Evolutionary conservation across 2,797 vertebrate genomes (phyloP).

Genomic region (Gambelia wislizenii): DNA sequence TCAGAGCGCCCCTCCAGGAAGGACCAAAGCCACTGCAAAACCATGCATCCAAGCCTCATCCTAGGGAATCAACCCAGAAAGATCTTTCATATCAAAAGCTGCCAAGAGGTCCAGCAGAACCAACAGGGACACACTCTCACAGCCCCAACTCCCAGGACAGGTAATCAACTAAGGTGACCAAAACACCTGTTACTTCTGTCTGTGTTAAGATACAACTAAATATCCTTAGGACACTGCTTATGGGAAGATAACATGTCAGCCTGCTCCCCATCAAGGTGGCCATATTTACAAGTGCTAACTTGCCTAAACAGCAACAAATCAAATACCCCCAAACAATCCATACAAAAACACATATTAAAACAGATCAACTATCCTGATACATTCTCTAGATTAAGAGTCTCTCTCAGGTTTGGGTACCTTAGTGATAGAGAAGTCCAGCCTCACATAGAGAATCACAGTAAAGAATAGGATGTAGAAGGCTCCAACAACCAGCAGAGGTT

Average conservation of each 20-base stretch:
- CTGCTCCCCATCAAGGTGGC: background rate
- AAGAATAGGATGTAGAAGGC: constrained; percentile 98
- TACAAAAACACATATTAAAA: background rate
- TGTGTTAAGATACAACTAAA: background rate
- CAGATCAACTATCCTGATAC: background rate
- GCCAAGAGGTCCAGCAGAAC: too few species aligned
- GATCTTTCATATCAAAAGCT: too few species aligned
- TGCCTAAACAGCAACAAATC: constrained; percentile 6
- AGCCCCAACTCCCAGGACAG: too few species aligned
- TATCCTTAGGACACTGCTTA: background rate
- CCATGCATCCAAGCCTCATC: too few species aligned
- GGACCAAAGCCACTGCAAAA: too few species aligned
- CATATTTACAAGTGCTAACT: background rate
- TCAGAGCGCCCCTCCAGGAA: too few species aligned
- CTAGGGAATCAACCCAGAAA: too few species aligned
- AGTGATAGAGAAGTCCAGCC: constrained; percentile 98
- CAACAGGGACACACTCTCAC: too few species aligned
- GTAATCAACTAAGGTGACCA: background rate
- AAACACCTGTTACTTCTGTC: background rate
- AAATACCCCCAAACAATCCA: rapidly evolving
- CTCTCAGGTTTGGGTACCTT: constrained; percentile 83
- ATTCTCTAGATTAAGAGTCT: background rate
- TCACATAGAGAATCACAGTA: constrained; percentile 97
- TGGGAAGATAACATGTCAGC: background rate
- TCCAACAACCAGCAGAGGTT: constrained; percentile 94